Conservation (phyloP, 2,113 vertebrate genomes). For the Actenoides hombroni region DNA sequence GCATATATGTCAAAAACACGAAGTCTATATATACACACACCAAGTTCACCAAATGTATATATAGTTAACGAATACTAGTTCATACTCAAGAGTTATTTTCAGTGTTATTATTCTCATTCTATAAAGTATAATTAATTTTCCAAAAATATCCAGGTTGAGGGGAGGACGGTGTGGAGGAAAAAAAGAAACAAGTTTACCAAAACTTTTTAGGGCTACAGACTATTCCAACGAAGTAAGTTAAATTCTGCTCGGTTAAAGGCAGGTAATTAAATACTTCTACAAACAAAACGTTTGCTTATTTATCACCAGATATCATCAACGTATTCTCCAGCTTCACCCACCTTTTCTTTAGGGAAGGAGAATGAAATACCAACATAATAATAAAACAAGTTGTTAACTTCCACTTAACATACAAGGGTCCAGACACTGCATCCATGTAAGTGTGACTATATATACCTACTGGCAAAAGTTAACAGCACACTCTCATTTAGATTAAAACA, state of each 20-base stretch:
- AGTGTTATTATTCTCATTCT: constrained; percentile 25
- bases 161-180: background rate
- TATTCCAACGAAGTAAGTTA: background rate
- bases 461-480: background rate
- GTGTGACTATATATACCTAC: background rate
- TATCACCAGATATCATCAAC: background rate
- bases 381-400: background rate
- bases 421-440: background rate
- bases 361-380: background rate
- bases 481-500: background rate
- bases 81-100: background rate
- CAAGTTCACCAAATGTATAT: background rate
- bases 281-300: background rate
- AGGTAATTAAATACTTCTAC: background rate
- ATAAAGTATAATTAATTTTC: constrained; percentile 41
- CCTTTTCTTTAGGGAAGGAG: background rate
- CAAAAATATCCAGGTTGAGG: constrained; percentile 17
- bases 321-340: background rate
- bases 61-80: constrained; percentile 18
- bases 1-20: background rate
- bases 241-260: background rate
- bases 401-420: background rate
- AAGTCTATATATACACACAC: background rate
- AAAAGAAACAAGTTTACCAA: constrained; percentile 8
- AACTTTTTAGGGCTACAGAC: constrained; percentile 1